Evolutionary conservation across 1,140 invertebrate genomes (phyloP), one percentile per base, ranked within the genome.

Genomic region (Neodiprion virginianus): DNA sequence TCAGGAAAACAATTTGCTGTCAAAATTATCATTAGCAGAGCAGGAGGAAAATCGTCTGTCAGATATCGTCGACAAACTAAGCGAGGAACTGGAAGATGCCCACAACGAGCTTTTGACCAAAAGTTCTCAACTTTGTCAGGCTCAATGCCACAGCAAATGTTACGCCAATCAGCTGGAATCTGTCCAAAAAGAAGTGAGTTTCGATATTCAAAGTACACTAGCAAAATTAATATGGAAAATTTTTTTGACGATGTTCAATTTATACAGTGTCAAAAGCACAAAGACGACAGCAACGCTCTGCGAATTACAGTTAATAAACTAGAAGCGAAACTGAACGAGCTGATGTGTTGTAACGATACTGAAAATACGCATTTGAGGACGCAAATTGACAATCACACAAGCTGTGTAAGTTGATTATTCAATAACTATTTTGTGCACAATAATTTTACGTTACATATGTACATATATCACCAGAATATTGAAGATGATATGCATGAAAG

Each of bases 1-100:
- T 70, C 72, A 86, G 84, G 79, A 84, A 72, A 78, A 75, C 49
- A 74, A 79, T 12, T 81, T 81, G 67, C 76, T 74, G 67, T 68
- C 69, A 8, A 81, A 80, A 69, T 67, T 79, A 67, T 48, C 67
- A 65, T 75, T 11, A 71, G 14, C 74, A 48, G 79, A 82, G 53
- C 76, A 72, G 69, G 80, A 83, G 14, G 69, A 75, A 48, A 47
- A 70, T 12, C 72, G 65, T 71, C 69, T 78, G 48, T 71, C 70
- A 47, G 78, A 83, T 17, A 76, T 77, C 23, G 67, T 79, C 14
- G 67, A 80, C 67, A 80, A 76, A 65, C 21, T 86, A 7, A 79
- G 28, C 8, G 74, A 80, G 48, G 79, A 84, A 71, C 72, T 82
- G n/a, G 75, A 84, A 72, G 72, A 79, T 7, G 40, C 75, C 21